Percentiles rank a stretch among this genome's conserved stretches.
Evolutionary conservation across 2,113 vertebrate genomes (phyloP).

Genomic region (Nesoenas mayeri): DNA sequence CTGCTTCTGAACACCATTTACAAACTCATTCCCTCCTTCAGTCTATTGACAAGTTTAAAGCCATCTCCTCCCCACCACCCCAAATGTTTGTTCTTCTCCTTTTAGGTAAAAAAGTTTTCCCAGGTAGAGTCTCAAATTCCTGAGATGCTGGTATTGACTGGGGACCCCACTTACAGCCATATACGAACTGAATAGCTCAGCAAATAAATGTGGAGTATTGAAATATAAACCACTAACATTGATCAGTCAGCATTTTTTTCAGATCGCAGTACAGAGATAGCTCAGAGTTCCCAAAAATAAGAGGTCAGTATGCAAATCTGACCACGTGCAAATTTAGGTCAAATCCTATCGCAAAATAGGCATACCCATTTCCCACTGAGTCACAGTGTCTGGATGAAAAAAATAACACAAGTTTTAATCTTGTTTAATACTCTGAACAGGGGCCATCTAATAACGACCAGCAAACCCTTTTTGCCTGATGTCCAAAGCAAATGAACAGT

Average conservation of each 20-base stretch:
- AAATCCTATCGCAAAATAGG: not conserved
- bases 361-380: not conserved
- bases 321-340: not conserved
- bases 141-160: not conserved
- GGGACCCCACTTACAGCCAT: not conserved
- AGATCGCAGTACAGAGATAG: not conserved
- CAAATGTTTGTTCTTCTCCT: not conserved
- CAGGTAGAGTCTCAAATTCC: not conserved
- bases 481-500: not conserved
- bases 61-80: fast-evolving
- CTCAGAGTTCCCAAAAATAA: not conserved
- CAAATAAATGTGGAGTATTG: not conserved
- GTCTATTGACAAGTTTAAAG: not conserved
- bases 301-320: not conserved
- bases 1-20: not conserved
- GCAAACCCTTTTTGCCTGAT: not conserved
- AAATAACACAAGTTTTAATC: not conserved
- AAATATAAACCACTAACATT: not conserved
- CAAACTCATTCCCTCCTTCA: not conserved
- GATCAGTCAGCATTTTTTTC: not conserved
- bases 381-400: not conserved
- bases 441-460: not conserved
- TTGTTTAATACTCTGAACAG: not conserved
- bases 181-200: not conserved
- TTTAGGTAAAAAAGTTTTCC: not conserved